phyloP scores from a whole-genome alignment of 2,113 vertebrate genomes.

The Nibea coibor region DNA sequence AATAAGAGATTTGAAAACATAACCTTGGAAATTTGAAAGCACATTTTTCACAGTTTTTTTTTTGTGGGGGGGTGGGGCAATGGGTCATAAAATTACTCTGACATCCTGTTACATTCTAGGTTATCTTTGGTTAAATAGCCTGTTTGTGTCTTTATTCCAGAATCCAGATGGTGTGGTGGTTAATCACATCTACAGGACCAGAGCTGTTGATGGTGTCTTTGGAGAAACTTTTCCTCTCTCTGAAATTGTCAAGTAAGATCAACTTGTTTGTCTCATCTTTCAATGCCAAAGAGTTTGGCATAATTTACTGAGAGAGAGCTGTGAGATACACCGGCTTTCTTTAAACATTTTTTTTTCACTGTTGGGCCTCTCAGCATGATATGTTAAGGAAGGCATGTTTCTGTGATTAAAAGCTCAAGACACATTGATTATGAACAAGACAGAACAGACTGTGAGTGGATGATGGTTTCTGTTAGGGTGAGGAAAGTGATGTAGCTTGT shows the following conservation, averaged over 20 bases:
- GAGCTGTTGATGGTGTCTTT: constrained; percentile 55
- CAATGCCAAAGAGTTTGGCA: not conserved
- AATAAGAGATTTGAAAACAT: not conserved
- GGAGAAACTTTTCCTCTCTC: constrained; percentile 65
- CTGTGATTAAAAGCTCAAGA: no score
- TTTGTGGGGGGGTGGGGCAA: no score
- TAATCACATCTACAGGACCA: constrained; percentile 48
- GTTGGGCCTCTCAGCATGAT: no score
- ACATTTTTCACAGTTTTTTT: no score
- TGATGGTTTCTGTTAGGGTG: no score
- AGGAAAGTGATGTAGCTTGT: no score
- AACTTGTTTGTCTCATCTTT: not conserved
- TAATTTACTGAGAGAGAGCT: not conserved
- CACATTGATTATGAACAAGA: no score
- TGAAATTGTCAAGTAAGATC: constrained; percentile 75
- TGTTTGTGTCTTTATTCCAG: constrained; percentile 51
- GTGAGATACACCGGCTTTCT: no score
- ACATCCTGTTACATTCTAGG: not conserved
- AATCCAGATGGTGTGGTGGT: constrained; percentile 79
- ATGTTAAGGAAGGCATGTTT: no score
- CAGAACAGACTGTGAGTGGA: no score
- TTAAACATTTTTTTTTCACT: no score
- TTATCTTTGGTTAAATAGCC: fast-evolving
- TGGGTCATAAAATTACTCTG: not conserved
- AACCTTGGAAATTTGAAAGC: no score